phyloP scores from a whole-genome alignment of 37 sponge, comb jelly and placozoan species.

The Crambe crambe region DNA sequence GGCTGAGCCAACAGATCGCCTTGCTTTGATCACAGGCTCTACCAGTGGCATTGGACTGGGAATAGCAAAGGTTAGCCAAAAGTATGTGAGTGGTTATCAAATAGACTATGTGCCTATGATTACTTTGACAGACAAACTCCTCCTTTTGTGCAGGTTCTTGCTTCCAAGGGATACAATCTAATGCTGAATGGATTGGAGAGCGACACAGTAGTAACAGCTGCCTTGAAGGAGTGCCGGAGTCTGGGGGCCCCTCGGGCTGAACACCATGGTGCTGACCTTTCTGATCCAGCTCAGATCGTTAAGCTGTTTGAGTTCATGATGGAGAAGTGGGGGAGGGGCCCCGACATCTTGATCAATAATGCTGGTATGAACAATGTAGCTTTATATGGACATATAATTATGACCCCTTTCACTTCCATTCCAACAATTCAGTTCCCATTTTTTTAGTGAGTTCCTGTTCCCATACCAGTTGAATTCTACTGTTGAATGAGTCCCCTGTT shows the following conservation, averaged over 20 bases:
- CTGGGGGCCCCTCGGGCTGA: slow-evolving; percentile 31
- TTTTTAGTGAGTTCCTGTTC: no score
- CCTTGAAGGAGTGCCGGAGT: slow-evolving; percentile 18
- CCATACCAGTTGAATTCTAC: no score
- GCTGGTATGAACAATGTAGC: slow-evolving; percentile 58
- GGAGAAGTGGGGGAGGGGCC: slow-evolving; percentile 41
- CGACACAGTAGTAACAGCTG: slow-evolving; percentile 12
- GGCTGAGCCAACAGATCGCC: neutral
- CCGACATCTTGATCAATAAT: slow-evolving; percentile 82
- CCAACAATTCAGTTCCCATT: no score
- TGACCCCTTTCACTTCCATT: no score
- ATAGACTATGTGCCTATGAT: neutral
- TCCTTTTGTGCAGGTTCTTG: slow-evolving; percentile 7
- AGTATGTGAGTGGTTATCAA: neutral
- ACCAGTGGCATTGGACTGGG: slow-evolving; percentile 78
- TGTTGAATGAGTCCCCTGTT: no score
- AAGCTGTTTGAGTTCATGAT: slow-evolving; percentile 32
- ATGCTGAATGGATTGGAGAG: slow-evolving; percentile 62
- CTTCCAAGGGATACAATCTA: slow-evolving; percentile 31
- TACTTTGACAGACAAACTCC: neutral
- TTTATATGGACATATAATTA: no score
- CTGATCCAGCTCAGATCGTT: slow-evolving; percentile 50
- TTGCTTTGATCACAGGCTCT: slow-evolving; percentile 80
- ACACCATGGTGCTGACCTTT: slow-evolving; percentile 59
- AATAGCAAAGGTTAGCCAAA: slow-evolving; percentile 40